A percentile compares a stretch with the other conserved stretches of the same genome.
Evolutionary conservation across 2,888 invertebrate genomes (phyloP).

Genomic region (Aporophyla lueneburgensis): DNA sequence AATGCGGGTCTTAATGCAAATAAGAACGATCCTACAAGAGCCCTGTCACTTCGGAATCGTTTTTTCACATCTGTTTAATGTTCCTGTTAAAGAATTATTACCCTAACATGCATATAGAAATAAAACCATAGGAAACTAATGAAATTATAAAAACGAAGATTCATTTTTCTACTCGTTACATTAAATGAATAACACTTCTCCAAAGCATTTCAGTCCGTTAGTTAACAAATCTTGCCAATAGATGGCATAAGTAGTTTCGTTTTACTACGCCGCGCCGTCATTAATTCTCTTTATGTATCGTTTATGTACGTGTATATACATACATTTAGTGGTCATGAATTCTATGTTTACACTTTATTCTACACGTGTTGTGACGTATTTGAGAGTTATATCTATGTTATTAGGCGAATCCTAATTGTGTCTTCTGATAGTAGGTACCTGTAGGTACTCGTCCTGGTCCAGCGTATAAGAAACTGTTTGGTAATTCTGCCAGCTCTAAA

Average conservation of each 20-base stretch:
- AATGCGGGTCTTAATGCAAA: background rate
- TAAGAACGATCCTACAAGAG: background rate
- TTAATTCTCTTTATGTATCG: background rate
- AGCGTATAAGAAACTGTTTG: no score
- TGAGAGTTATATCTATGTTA: background rate
- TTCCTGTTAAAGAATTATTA: background rate
- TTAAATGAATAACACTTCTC: background rate
- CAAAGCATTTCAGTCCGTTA: background rate
- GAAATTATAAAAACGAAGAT: background rate
- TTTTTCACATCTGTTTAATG: background rate
- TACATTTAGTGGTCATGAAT: background rate
- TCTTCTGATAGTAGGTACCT: background rate
- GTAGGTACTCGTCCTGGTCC: no score
- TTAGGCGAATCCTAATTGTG: background rate
- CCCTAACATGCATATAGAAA: background rate
- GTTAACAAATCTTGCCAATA: slow-evolving; percentile 49
- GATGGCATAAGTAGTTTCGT: slow-evolving; percentile 71
- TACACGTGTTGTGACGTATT: slow-evolving; percentile 45
- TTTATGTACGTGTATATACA: background rate
- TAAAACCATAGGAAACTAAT: no score
- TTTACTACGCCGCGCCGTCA: background rate
- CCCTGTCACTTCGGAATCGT: background rate
- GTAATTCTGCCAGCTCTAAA: no score
- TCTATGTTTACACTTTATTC: slow-evolving; percentile 25
- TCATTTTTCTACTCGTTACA: background rate